Percentiles rank a stretch among this genome's conserved stretches.
Evolutionary conservation across 2,888 invertebrate genomes (phyloP).

Genomic region (Spatulosminthurus flaviceps): DNA sequence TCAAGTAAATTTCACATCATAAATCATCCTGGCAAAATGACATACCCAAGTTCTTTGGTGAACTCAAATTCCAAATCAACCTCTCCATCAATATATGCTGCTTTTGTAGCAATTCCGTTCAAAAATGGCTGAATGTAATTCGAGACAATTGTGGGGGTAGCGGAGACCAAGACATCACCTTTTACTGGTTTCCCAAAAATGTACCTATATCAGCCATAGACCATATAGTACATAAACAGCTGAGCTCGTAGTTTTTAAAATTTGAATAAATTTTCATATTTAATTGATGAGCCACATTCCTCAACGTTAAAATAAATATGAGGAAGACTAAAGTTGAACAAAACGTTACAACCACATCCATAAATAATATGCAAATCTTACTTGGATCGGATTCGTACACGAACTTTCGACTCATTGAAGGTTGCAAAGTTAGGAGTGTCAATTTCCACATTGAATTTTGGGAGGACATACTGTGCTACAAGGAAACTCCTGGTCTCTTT

Average conservation of each 20-base stretch:
- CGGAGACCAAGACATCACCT: slow-evolving; percentile 85
- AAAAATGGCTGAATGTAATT: slow-evolving; percentile 82
- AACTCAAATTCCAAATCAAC: slow-evolving; percentile 82
- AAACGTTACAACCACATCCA: not conserved
- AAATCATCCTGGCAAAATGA: not conserved
- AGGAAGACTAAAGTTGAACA: slow-evolving; percentile 18
- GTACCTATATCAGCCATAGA: too few relatives aligned
- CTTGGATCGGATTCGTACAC: slow-evolving; percentile 83
- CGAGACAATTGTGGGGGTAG: slow-evolving; percentile 83
- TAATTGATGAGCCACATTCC: not conserved
- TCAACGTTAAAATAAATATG: not conserved
- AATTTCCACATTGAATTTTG: slow-evolving; percentile 90
- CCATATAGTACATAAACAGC: too few relatives aligned
- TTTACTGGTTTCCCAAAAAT: slow-evolving; percentile 86
- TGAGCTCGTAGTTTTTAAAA: not conserved
- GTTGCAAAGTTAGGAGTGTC: slow-evolving; percentile 83
- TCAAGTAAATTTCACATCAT: not conserved
- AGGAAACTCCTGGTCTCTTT: slow-evolving; percentile 77
- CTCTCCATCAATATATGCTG: slow-evolving; percentile 76
- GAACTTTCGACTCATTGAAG: slow-evolving; percentile 80
- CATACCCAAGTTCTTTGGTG: slow-evolving; percentile 71
- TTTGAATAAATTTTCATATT: slow-evolving; percentile 6
- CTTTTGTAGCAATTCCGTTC: slow-evolving; percentile 70
- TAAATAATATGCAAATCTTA: slow-evolving; percentile 67
- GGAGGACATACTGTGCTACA: slow-evolving; percentile 90